Evolutionary conservation across 2,113 vertebrate genomes (phyloP).

Genomic region (Addax nasomaculatus): DNA sequence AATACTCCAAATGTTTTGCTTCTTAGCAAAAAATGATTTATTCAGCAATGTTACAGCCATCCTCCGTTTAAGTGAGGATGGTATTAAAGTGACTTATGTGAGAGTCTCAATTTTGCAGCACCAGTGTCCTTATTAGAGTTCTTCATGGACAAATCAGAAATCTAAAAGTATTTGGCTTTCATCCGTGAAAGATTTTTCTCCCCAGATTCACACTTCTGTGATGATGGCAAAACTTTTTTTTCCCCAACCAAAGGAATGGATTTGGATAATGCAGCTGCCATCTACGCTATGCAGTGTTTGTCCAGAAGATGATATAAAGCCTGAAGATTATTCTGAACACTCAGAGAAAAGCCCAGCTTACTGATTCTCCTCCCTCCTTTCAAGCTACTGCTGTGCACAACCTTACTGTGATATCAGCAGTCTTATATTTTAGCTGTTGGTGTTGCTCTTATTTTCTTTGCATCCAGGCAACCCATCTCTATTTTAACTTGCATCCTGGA

Average conservation of each 20-base stretch:
- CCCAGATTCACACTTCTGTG: background rate
- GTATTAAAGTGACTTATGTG: constrained; percentile 38
- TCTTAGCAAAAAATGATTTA: constrained; percentile 64
- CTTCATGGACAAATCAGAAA: constrained; percentile 38
- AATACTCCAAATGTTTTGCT: constrained; percentile 32
- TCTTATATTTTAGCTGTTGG: background rate
- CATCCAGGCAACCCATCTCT: background rate
- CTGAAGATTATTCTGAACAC: background rate
- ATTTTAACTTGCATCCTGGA: background rate
- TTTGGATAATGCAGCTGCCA: background rate
- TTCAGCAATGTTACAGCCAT: constrained; percentile 42
- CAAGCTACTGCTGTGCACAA: background rate
- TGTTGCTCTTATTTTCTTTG: background rate
- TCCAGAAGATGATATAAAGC: background rate
- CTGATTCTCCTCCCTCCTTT: background rate
- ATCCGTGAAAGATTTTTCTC: background rate
- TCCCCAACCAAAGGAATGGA: background rate
- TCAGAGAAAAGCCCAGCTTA: background rate
- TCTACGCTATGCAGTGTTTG: background rate
- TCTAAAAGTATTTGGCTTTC: constrained; percentile 61
- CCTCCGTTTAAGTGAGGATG: constrained; percentile 24
- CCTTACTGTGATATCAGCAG: background rate
- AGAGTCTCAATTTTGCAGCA: constrained; percentile 42
- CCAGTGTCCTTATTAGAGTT: constrained; percentile 38
- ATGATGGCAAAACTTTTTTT: background rate